Evolutionary conservation across 2,888 invertebrate genomes (phyloP).

Genomic region (Sycophila texana): DNA sequence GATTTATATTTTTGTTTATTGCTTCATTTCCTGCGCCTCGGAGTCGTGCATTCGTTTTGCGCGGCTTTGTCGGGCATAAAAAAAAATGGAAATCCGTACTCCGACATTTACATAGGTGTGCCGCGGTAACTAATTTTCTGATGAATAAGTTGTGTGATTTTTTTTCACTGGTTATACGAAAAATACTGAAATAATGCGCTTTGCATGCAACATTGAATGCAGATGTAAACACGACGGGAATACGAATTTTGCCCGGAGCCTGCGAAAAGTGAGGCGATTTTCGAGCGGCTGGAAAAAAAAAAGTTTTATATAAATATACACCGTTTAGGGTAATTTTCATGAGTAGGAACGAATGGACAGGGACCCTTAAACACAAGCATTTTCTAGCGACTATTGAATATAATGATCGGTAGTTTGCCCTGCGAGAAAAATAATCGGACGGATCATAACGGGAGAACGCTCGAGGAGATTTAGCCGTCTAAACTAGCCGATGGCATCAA

Average conservation of each 20-base stretch:
- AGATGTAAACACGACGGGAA: neutral
- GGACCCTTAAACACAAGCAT: conserved; percentile 18
- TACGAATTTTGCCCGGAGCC: neutral
- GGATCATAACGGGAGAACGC: conserved; percentile 24
- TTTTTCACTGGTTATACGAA: too few relatives aligned
- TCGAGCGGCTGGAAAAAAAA: neutral
- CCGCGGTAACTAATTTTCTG: neutral
- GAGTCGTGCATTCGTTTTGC: neutral
- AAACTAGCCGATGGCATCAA: conserved; percentile 33
- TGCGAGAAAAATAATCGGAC: conserved; percentile 37
- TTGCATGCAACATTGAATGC: neutral
- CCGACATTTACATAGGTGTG: neutral
- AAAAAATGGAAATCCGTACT: neutral
- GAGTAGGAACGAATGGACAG: conserved; percentile 38
- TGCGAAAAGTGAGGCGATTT: conserved; percentile 2
- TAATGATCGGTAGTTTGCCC: conserved; percentile 30
- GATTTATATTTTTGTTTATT: conserved; percentile 26
- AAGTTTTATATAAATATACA: conserved; percentile 34
- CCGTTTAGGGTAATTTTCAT: conserved; percentile 38
- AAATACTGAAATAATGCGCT: neutral
- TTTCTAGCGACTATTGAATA: conserved; percentile 34
- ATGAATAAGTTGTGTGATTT: neutral
- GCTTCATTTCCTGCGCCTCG: neutral
- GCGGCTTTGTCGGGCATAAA: neutral
- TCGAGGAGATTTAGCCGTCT: conserved; percentile 9